phyloP scores from a whole-genome alignment of 2,113 vertebrate genomes.

The Ploceus nigricollis region DNA sequence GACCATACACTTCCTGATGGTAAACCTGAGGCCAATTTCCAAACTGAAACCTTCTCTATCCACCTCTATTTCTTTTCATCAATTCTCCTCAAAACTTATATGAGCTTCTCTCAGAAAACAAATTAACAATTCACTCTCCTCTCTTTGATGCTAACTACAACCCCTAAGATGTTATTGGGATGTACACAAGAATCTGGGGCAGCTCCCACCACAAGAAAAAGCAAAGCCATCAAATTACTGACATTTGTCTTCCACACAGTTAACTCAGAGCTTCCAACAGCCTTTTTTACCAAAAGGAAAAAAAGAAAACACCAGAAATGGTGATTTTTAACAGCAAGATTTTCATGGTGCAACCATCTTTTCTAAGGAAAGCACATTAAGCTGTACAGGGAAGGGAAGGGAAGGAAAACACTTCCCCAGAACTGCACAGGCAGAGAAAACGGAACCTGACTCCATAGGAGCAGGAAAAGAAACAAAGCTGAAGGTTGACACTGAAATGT shows the following conservation, averaged over 20 bases:
- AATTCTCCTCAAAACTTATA: background rate
- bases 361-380: background rate
- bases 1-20: background rate
- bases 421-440: background rate
- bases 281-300: background rate
- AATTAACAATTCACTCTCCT: background rate
- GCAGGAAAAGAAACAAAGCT: background rate
- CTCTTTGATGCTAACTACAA: background rate
- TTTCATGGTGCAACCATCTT: background rate
- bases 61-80: background rate
- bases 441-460: background rate
- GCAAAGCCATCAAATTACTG: background rate
- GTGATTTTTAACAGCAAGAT: background rate
- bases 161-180: fast-evolving
- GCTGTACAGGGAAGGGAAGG: background rate
- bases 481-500: background rate
- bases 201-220: background rate
- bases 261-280: background rate
- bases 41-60: background rate
- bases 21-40: background rate
- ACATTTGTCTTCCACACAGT: background rate
- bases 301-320: background rate
- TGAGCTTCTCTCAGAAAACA: background rate
- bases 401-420: background rate
- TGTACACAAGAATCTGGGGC: background rate